These are phyloP conservation scores for Caretta caretta DNA, from an alignment of 2,113 vertebrate species.

Conservation along the genomic window DNA sequence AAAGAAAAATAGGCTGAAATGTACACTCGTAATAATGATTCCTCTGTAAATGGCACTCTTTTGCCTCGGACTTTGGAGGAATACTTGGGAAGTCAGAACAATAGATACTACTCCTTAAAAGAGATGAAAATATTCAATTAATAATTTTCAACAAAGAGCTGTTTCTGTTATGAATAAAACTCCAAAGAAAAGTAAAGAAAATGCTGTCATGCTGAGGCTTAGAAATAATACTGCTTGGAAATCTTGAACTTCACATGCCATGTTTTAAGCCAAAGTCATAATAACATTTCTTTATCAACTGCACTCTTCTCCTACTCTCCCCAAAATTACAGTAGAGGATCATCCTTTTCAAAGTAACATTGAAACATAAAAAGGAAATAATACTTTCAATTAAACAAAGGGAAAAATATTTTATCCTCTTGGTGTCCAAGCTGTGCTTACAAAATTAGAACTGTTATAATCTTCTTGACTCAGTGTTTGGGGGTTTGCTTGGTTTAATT, in stretches of 20 bases:
- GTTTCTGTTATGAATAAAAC: not conserved
- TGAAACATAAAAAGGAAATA: not conserved
- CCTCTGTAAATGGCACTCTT: constrained; percentile 70
- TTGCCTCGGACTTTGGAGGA: constrained; percentile 71
- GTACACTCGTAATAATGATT: constrained; percentile 82
- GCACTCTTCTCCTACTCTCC: too few species aligned
- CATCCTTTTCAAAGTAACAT: not conserved
- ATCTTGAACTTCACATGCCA: not conserved
- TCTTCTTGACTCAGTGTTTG: not conserved
- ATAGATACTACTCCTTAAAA: constrained; percentile 79
- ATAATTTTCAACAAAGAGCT: not conserved
- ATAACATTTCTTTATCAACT: not conserved
- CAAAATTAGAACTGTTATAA: not conserved
- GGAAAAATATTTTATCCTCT: not conserved
- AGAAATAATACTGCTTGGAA: not conserved
- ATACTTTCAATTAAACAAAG: not conserved
- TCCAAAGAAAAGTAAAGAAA: not conserved
- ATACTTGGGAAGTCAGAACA: constrained; percentile 81
- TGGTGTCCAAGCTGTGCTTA: not conserved
- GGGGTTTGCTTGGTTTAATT: not conserved
- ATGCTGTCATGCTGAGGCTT: not conserved
- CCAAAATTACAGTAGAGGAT: not conserved
- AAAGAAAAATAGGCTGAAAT: constrained; percentile 85
- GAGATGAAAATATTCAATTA: constrained; percentile 29
- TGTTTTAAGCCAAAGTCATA: not conserved